A percentile compares a stretch with the other conserved stretches of the same genome.
These are phyloP conservation scores for Paratrypauchen microcephalus DNA, from an alignment of 2,797 vertebrate genomes.

Conservation along the genomic window DNA sequence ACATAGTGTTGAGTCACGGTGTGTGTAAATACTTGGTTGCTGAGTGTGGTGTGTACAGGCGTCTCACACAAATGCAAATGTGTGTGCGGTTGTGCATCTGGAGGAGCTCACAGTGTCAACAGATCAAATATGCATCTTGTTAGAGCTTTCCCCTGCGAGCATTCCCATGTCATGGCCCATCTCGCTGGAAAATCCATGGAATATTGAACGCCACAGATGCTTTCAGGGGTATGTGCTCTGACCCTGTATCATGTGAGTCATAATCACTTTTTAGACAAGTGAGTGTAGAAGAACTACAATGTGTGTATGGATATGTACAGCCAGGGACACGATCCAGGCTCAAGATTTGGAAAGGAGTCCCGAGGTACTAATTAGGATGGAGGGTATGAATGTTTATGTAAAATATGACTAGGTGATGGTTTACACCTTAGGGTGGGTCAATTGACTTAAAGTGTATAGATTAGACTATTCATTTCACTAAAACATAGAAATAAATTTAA, in stretches of 20 bases:
- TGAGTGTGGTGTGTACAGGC: neutral
- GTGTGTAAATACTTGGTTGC: conserved; percentile 9
- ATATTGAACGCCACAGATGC: conserved; percentile 24
- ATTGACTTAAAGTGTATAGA: too few relatives aligned
- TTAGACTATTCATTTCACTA: too few relatives aligned
- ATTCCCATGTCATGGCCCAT: conserved; percentile 22
- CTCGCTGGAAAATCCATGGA: conserved; percentile 37
- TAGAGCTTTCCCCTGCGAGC: conserved; percentile 45
- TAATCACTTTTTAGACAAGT: conserved; percentile 4
- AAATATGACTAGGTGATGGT: too few relatives aligned
- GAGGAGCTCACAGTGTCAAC: conserved; percentile 36
- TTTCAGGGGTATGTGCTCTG: conserved; percentile 9
- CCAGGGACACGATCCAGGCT: neutral
- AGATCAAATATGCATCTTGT: conserved; percentile 49
- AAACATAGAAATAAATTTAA: too few relatives aligned
- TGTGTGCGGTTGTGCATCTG: conserved; percentile 17
- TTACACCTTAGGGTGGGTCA: too few relatives aligned
- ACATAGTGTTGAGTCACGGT: neutral
- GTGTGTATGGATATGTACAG: neutral
- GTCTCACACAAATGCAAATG: conserved; percentile 29
- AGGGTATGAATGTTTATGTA: too few relatives aligned
- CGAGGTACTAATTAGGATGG: too few relatives aligned
- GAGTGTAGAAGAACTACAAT: neutral
- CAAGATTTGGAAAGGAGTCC: neutral
- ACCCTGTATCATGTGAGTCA: conserved; percentile 3